These are phyloP conservation scores for Eurystomus glaucurus DNA, from an alignment of 2,797 vertebrate genomes.

Conservation along the genomic window DNA sequence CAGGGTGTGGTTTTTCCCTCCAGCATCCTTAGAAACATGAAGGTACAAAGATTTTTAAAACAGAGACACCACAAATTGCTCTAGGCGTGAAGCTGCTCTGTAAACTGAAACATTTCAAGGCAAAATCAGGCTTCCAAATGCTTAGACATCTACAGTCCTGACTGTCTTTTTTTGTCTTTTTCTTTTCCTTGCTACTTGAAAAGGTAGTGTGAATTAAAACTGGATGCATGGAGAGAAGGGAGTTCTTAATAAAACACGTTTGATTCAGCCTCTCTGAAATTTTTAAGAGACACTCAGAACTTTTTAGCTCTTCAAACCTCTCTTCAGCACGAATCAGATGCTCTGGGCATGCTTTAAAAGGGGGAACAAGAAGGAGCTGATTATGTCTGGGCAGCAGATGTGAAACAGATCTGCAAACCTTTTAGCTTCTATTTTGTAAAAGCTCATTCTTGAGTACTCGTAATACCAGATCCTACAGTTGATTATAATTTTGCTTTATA, in stretches of 20 bases:
- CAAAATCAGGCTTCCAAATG: not conserved
- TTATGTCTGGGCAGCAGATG: slow-evolving; percentile 33
- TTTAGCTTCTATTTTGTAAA: slow-evolving; percentile 50
- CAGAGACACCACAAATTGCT: not conserved
- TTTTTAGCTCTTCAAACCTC: not conserved
- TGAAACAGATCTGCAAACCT: slow-evolving; percentile 49
- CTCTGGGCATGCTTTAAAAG: not conserved
- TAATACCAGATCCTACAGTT: slow-evolving; percentile 43
- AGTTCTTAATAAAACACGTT: not conserved
- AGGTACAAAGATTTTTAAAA: not conserved
- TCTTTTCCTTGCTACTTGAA: not conserved
- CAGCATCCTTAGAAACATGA: not conserved
- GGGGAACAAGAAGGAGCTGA: not conserved
- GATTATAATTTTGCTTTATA: slow-evolving; percentile 59
- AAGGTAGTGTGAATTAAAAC: not conserved
- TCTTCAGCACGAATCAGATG: not conserved
- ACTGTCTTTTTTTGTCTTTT: too few species aligned
- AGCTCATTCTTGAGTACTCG: slow-evolving; percentile 19
- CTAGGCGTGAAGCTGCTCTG: not conserved
- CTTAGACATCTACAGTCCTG: not conserved
- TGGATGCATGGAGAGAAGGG: not conserved
- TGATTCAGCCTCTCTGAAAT: not conserved
- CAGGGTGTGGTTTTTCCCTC: not conserved
- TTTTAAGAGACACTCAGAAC: not conserved
- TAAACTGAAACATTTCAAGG: not conserved